These are phyloP conservation scores for Hoplodrina blanda DNA, from an alignment of 2,888 invertebrate species.

Conservation along the genomic window DNA sequence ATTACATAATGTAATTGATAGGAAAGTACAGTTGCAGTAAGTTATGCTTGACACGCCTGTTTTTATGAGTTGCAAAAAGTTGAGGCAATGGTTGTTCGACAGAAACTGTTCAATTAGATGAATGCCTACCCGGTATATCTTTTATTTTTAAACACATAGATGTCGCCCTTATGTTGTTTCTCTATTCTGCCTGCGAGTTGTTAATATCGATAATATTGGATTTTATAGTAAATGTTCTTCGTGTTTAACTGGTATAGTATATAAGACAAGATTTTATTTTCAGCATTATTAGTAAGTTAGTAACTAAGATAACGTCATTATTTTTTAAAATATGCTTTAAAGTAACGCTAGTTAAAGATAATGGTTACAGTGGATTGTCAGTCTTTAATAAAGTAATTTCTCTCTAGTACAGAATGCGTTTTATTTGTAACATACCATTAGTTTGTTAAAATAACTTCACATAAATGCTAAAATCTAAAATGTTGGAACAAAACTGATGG, in stretches of 20 bases:
- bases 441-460: not conserved
- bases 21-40: too few relatives aligned
- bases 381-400: conserved; percentile 38
- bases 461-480: not conserved
- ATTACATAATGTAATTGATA: too few relatives aligned
- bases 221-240: conserved; percentile 12
- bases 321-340: conserved; percentile 12
- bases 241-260: conserved; percentile 4
- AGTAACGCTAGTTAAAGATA: not conserved
- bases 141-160: not conserved
- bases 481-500: too few relatives aligned
- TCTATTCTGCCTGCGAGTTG: not conserved
- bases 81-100: not conserved
- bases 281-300: not conserved
- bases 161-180: not conserved
- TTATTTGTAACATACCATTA: conserved; percentile 16
- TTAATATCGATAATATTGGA: too few relatives aligned
- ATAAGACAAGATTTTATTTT: conserved; percentile 5
- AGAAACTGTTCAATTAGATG: not conserved
- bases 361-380: conserved; percentile 5
- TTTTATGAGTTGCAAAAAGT: not conserved
- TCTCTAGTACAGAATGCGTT: conserved; percentile 3
- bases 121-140: not conserved
- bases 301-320: not conserved
- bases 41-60: not conserved